A percentile compares a stretch with the other conserved stretches of the same genome.
phyloP scores from a whole-genome alignment of 2,888 invertebrate species.

The Tachina grossa region DNA sequence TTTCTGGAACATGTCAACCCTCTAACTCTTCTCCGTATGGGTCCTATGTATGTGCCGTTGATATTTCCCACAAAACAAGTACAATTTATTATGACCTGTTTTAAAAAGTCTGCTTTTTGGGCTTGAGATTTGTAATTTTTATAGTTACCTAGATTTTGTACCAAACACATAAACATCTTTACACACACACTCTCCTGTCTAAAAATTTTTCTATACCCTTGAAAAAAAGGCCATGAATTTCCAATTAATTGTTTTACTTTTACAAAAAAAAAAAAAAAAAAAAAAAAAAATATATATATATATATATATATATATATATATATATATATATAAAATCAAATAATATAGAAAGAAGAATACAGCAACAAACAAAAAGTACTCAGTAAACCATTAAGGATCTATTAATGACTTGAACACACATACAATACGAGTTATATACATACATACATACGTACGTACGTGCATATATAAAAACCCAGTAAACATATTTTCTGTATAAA shows the following conservation, averaged over 20 bases:
- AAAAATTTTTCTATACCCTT: not conserved
- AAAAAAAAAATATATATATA: no score
- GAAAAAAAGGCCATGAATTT: constrained; percentile 8
- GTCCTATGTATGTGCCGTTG: no score
- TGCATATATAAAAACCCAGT: not conserved
- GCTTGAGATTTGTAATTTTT: not conserved
- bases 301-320: no score
- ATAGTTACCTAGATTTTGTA: not conserved
- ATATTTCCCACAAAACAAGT: no score
- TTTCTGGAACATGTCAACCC: no score
- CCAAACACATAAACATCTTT: not conserved
- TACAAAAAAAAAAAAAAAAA: constrained; percentile 11
- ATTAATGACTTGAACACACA: not conserved
- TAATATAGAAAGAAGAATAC: not conserved
- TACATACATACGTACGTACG: not conserved
- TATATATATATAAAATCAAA: constrained; percentile 30
- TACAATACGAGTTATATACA: not conserved
- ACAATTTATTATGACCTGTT: no score
- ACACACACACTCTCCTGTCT: not conserved
- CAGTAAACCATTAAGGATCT: constrained; percentile 54
- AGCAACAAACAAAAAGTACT: constrained; percentile 29
- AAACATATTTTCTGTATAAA: not conserved
- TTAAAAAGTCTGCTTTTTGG: not conserved
- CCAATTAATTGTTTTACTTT: not conserved
- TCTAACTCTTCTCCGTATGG: no score